Evolutionary conservation across 2,113 vertebrate species (phyloP).

Genomic region (Hippocampus guttulatus): DNA sequence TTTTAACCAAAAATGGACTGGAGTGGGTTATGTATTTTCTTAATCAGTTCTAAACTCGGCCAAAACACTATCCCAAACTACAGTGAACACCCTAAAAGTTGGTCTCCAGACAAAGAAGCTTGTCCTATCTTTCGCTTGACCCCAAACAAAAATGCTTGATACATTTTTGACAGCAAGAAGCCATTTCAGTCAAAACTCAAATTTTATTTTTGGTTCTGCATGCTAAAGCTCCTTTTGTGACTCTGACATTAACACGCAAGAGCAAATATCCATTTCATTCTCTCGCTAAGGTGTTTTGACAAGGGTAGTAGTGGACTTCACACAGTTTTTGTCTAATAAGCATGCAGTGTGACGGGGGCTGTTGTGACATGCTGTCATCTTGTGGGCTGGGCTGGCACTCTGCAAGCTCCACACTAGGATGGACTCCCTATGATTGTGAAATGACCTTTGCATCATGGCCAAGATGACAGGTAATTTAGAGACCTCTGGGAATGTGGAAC

Average conservation of each 20-base stretch:
- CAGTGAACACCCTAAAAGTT: not conserved
- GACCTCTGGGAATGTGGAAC: slow-evolving; percentile 62
- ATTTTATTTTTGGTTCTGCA: not conserved
- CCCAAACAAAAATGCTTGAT: not conserved
- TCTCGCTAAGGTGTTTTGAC: slow-evolving; percentile 49
- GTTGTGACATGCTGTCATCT: slow-evolving; percentile 71
- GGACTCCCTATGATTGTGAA: slow-evolving; percentile 81
- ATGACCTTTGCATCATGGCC: slow-evolving; percentile 77
- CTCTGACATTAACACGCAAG: not conserved
- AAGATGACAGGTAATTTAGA: slow-evolving; percentile 83
- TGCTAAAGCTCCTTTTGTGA: not conserved
- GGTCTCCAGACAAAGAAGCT: no score
- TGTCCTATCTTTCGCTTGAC: not conserved
- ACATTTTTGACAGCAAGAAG: not conserved
- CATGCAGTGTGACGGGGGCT: slow-evolving; percentile 49
- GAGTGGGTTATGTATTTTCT: not conserved
- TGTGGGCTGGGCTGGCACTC: slow-evolving; percentile 61
- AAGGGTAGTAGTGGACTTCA: slow-evolving; percentile 35
- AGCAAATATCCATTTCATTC: slow-evolving; percentile 20
- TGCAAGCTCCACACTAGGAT: slow-evolving; percentile 66
- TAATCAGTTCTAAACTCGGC: not conserved
- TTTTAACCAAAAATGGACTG: not conserved
- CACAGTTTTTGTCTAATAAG: slow-evolving; percentile 64
- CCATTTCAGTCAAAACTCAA: not conserved
- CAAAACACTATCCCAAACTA: not conserved